A percentile compares a stretch with the other conserved stretches of the same genome.
These are phyloP conservation scores for Sebastes fasciatus DNA, from an alignment of 2,113 vertebrate species.

Conservation along the genomic window DNA sequence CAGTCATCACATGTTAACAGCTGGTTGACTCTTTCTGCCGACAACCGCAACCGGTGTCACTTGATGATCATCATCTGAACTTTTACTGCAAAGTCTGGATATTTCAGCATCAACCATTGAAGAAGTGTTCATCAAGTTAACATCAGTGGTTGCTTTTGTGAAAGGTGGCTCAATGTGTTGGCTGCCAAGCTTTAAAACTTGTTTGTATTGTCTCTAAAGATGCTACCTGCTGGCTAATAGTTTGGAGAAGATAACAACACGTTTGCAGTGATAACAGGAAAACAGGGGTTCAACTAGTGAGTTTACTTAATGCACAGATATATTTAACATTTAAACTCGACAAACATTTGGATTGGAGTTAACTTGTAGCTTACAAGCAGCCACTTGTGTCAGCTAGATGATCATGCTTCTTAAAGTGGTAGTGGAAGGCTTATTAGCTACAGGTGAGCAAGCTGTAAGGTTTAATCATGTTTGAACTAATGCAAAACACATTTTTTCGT, in stretches of 20 bases:
- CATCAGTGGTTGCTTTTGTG: fast-evolving
- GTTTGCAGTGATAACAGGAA: neutral
- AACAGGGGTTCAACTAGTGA: neutral
- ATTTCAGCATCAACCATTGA: neutral
- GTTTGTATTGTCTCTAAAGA: neutral
- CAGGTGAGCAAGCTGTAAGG: neutral
- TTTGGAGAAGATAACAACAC: constrained; percentile 52
- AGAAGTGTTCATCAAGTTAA: constrained; percentile 22
- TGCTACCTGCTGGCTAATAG: constrained; percentile 31
- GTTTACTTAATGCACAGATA: fast-evolving
- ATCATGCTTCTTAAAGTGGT: constrained; percentile 35
- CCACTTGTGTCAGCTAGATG: neutral
- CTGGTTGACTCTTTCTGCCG: neutral
- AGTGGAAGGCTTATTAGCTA: constrained; percentile 54
- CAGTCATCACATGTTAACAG: neutral
- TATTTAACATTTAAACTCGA: too few relatives aligned
- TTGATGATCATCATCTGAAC: constrained; percentile 10
- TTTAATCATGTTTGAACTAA: too few relatives aligned
- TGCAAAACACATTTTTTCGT: neutral
- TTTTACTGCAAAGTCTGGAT: neutral
- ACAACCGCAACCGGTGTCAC: constrained; percentile 60
- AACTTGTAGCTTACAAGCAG: constrained; percentile 5
- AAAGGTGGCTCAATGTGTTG: neutral
- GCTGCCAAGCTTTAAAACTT: neutral
- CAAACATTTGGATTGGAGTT: neutral